Conservation (phyloP, 2,113 vertebrate genomes). For the Cyanistes caeruleus region DNA sequence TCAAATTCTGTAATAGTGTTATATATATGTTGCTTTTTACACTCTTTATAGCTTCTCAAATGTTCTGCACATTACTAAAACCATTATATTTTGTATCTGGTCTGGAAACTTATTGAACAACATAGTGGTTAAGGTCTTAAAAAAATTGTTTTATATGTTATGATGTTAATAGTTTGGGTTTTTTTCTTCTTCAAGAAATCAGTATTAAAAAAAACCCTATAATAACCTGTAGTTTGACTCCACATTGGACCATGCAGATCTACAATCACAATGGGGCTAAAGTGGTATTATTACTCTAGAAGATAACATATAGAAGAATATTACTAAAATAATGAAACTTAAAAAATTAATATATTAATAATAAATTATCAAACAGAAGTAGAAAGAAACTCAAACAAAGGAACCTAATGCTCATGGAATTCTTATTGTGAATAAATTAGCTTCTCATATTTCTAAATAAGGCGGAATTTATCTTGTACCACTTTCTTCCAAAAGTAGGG, state of each 20-base stretch:
- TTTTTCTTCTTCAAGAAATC: background rate
- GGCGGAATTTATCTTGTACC: conserved; percentile 15
- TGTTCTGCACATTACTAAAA: background rate
- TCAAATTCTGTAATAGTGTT: background rate
- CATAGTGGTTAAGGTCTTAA: background rate
- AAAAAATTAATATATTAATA: background rate
- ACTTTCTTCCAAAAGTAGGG: conserved; percentile 31
- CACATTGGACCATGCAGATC: background rate
- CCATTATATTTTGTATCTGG: background rate
- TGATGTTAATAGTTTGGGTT: background rate
- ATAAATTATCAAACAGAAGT: background rate
- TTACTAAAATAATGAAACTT: background rate
- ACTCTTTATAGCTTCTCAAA: background rate
- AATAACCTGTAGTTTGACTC: background rate
- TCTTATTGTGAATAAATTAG: conserved; percentile 20
- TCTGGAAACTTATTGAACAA: background rate
- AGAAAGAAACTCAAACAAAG: background rate
- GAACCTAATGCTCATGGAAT: background rate
- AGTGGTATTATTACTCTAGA: background rate
- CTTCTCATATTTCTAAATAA: conserved; percentile 41
- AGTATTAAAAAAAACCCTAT: background rate
- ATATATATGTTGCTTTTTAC: background rate
- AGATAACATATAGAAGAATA: background rate
- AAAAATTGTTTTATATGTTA: background rate
- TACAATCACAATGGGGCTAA: background rate